Conservation (phyloP, 2,888 invertebrate species). For the Callyntrura sp. region DNA sequence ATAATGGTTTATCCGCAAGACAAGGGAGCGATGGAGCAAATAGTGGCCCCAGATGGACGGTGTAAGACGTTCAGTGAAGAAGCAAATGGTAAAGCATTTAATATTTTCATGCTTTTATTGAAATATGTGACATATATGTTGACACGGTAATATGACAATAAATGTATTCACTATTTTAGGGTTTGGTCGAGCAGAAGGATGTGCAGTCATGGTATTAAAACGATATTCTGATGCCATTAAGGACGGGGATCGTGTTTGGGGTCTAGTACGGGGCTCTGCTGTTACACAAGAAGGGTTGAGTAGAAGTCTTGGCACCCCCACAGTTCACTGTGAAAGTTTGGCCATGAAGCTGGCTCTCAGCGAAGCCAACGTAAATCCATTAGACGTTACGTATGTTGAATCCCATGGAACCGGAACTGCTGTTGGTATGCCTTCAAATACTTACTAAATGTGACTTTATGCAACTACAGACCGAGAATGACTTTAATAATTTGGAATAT, state of each 20-base stretch:
- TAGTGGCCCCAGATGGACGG: constrained; percentile 56
- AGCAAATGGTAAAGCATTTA: not conserved
- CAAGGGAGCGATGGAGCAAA: not conserved
- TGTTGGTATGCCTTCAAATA: no score
- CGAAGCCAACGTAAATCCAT: constrained; percentile 66
- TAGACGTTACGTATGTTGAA: constrained; percentile 51
- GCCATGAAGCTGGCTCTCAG: constrained; percentile 69
- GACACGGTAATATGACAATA: no score
- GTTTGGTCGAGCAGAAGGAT: constrained; percentile 85
- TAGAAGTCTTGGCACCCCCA: constrained; percentile 84
- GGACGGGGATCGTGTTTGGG: constrained; percentile 81
- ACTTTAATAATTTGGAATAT: no score
- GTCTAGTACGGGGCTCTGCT: constrained; percentile 83
- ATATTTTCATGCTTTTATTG: no score
- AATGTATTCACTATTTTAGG: no score
- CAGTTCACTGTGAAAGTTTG: constrained; percentile 44
- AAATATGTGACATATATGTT: no score
- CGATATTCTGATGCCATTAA: constrained; percentile 80
- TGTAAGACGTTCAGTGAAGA: constrained; percentile 66
- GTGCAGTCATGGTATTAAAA: constrained; percentile 84
- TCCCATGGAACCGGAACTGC: constrained; percentile 57
- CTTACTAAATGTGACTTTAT: no score
- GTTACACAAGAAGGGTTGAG: constrained; percentile 85
- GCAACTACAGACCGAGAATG: no score
- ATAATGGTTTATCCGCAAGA: constrained; percentile 6